A percentile compares a stretch with the other conserved stretches of the same genome.
These are phyloP conservation scores for Pecten maximus DNA, from an alignment of 2,888 invertebrate genomes.

Conservation along the genomic window DNA sequence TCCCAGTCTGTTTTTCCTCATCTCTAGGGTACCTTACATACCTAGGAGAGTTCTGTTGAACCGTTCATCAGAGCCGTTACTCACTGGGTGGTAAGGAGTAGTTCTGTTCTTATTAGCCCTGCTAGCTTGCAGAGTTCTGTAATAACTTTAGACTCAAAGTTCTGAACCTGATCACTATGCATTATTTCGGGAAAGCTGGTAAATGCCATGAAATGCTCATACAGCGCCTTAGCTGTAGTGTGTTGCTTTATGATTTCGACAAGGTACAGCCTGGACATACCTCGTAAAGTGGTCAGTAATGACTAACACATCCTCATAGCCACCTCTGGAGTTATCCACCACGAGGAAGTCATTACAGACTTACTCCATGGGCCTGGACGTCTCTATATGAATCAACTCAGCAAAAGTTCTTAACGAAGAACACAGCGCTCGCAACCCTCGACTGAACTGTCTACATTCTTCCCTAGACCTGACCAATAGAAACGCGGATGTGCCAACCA, in stretches of 20 bases:
- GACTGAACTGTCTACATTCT: no score
- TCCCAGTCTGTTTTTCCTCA: background rate
- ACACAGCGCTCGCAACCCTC: background rate
- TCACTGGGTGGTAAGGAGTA: background rate
- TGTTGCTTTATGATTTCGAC: background rate
- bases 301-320: background rate
- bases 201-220: no score
- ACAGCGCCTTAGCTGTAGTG: background rate
- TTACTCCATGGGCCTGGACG: no score
- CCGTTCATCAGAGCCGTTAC: background rate
- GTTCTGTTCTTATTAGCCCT: background rate
- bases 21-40: background rate
- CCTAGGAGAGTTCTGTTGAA: background rate
- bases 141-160: slow-evolving; percentile 24
- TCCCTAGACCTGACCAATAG: no score
- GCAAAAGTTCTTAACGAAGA: background rate
- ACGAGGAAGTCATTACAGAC: no score
- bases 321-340: no score
- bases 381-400: no score
- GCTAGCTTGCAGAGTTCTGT: slow-evolving; percentile 39
- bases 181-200: background rate
- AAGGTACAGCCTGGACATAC: background rate
- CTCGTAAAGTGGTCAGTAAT: background rate
- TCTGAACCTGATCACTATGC: slow-evolving; percentile 41
- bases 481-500: no score